Conservation (phyloP, 2,888 invertebrate genomes). For the Polyommatus iphigenia region DNA sequence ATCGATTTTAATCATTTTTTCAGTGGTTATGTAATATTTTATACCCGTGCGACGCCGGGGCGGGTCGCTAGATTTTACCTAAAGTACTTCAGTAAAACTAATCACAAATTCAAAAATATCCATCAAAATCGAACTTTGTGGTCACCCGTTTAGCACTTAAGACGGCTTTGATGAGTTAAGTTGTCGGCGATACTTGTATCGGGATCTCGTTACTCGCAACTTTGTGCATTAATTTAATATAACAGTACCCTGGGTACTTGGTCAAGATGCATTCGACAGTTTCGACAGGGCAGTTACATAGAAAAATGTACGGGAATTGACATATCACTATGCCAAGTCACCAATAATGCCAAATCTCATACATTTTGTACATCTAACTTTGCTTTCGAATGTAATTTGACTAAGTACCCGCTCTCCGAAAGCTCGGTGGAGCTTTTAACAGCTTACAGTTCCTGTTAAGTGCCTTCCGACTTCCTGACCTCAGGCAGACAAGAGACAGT, state of each 20-base stretch:
- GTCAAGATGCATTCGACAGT: not conserved
- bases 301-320: not conserved
- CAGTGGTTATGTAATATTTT: too few species aligned
- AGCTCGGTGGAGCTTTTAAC: slow-evolving; percentile 9
- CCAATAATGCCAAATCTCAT: not conserved
- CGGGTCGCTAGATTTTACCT: too few species aligned
- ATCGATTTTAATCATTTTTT: too few species aligned
- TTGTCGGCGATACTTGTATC: slow-evolving; percentile 41
- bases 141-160: slow-evolving; percentile 39
- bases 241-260: not conserved
- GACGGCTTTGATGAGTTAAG: slow-evolving; percentile 46
- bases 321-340: not conserved
- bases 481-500: not conserved
- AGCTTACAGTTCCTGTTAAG: slow-evolving; percentile 9
- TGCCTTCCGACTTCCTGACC: slow-evolving; percentile 13
- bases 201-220: slow-evolving; percentile 40
- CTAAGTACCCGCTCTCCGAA: not conserved
- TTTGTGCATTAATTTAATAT: slow-evolving; percentile 40
- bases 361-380: not conserved
- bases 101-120: not conserved
- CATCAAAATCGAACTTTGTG: not conserved
- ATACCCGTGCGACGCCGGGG: too few species aligned
- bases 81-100: too few species aligned
- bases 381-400: not conserved
- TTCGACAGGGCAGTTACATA: not conserved